These are phyloP conservation scores for Candidula unifasciata DNA, from an alignment of 2,888 invertebrate species.

Conservation along the genomic window DNA sequence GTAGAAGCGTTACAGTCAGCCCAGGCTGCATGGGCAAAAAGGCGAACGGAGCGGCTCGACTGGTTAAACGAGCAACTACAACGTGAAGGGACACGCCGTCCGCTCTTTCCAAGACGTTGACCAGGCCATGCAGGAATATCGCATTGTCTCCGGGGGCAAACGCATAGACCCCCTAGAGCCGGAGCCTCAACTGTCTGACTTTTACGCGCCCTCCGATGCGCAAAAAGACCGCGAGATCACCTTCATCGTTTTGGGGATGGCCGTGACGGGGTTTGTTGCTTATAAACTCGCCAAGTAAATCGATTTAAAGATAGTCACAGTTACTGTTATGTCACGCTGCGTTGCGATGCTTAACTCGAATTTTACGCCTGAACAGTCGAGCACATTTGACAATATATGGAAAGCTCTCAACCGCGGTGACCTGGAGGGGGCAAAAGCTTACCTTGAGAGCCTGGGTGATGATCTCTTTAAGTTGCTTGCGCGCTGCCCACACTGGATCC, in stretches of 20 bases:
- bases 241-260: constrained; percentile 33
- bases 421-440: too few species aligned
- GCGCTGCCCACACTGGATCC: too few species aligned
- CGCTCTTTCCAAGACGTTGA: constrained; percentile 9
- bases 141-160: not conserved
- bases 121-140: not conserved
- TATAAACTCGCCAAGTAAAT: not conserved
- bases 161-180: not conserved
- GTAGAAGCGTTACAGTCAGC: constrained; percentile 14
- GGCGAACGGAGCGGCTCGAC: not conserved
- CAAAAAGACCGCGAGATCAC: constrained; percentile 1
- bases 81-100: not conserved
- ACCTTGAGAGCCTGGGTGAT: too few species aligned
- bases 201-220: not conserved
- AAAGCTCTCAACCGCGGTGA: too few species aligned
- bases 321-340: not conserved
- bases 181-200: not conserved
- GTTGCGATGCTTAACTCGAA: not conserved
- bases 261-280: not conserved
- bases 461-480: too few species aligned
- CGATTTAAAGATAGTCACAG: not conserved
- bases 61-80: constrained; percentile 2
- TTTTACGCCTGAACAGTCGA: not conserved
- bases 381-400: too few species aligned
- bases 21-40: not conserved